These are phyloP conservation scores for Charaxes varanes DNA, from an alignment of 1,140 invertebrate genomes.

Conservation along the genomic window DNA sequence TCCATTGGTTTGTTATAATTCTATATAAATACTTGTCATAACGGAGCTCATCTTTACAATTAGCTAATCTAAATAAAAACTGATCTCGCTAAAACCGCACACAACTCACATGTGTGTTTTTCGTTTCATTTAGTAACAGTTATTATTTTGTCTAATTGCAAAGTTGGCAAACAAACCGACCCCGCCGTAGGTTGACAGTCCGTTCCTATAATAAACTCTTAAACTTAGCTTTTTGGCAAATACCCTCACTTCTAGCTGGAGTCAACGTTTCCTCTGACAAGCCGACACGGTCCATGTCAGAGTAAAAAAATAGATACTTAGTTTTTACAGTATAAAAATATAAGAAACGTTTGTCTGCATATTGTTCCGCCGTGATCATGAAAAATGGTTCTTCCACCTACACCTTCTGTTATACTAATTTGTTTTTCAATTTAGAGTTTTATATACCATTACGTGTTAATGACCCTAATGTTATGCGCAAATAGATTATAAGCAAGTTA, in stretches of 20 bases:
- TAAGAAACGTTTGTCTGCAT: conserved; percentile 40
- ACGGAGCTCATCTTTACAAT: conserved; percentile 27
- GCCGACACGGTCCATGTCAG: conserved; percentile 55
- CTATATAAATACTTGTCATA: too few relatives aligned
- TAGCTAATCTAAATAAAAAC: conserved; percentile 30
- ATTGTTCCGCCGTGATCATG: conserved; percentile 50
- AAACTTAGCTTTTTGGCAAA: conserved; percentile 61
- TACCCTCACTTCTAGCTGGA: conserved; percentile 38
- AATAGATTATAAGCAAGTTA: too few relatives aligned
- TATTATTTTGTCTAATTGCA: conserved; percentile 64
- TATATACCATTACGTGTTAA: not conserved
- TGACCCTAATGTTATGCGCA: conserved; percentile 5
- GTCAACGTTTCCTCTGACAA: conserved; percentile 68
- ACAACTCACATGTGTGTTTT: conserved; percentile 31
- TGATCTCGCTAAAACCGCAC: conserved; percentile 20
- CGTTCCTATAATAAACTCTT: conserved; percentile 56
- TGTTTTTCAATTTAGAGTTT: conserved; percentile 13
- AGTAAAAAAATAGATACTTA: conserved; percentile 57
- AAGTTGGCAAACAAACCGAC: conserved; percentile 62
- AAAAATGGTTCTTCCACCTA: conserved; percentile 41
- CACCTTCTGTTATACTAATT: conserved; percentile 22
- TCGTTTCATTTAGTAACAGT: conserved; percentile 35
- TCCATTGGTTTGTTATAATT: too few relatives aligned
- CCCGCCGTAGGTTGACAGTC: conserved; percentile 53
- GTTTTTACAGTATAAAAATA: conserved; percentile 33